Evolutionary conservation across 1,140 invertebrate genomes (phyloP).

Genomic region (Radopholus similis): DNA sequence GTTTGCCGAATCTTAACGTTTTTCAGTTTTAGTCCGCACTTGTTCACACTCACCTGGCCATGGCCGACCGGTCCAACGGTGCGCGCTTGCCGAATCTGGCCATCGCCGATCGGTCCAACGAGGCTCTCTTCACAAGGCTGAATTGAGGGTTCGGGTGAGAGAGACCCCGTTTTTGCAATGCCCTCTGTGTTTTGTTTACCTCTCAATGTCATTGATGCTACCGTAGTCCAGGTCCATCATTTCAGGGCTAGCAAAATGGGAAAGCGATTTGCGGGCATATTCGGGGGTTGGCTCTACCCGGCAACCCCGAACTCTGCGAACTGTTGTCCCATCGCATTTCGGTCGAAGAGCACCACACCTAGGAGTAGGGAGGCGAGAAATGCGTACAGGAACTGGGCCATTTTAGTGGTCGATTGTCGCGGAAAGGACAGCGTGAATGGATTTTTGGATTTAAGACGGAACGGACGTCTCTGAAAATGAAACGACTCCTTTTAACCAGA

Average conservation of each 20-base stretch:
- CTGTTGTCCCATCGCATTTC: background rate
- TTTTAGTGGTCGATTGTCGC: too few species aligned
- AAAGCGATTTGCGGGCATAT: too few species aligned
- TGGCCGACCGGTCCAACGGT: conserved; percentile 11
- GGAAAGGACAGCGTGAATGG: background rate
- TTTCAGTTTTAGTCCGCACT: too few species aligned
- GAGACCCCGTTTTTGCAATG: too few species aligned
- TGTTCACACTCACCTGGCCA: conserved; percentile 21
- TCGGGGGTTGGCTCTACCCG: too few species aligned
- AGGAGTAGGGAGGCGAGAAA: background rate
- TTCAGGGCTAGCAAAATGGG: too few species aligned
- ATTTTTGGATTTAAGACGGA: background rate
- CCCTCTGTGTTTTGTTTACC: too few species aligned
- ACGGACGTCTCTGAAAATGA: too few species aligned
- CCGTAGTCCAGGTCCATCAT: too few species aligned
- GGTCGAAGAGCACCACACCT: background rate
- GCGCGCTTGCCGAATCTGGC: background rate
- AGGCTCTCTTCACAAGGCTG: conserved; percentile 12
- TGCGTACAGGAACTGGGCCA: background rate
- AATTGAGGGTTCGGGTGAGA: background rate
- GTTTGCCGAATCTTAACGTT: conserved; percentile 9
- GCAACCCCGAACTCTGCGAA: too few species aligned
- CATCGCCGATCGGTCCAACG: conserved; percentile 8
- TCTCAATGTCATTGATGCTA: too few species aligned
- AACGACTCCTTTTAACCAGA: too few species aligned